Evolutionary conservation across 2,797 vertebrate species (phyloP), one percentile per base, ranked within the genome.

Genomic region (Microctenopoma stevenorrisi): DNA sequence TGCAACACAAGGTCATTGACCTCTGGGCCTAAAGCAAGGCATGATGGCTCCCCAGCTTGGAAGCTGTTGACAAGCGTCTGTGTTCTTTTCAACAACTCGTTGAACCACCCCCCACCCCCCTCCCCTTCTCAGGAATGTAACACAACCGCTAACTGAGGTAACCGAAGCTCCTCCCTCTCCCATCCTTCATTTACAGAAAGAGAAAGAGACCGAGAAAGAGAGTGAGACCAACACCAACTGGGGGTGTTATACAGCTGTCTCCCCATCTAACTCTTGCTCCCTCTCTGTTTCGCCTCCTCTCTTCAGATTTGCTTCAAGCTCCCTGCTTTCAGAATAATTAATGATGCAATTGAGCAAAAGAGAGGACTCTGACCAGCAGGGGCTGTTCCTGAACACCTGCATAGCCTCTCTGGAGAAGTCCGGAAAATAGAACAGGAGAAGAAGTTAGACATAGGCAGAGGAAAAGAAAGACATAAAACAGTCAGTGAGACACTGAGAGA

Each of bases 1-100:
- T 92, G 92, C 91, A 92, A 92, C 79, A 84, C 90, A 93, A 94
- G 96, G 95, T 96, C 95, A 95, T 93, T 95, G 95, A 96, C 95
- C 94, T 94, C 77, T 53, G 82, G 92, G 94, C 93, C 94, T 94
- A 94, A 95, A 95, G 94, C 94, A 92, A 93, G 93, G 94, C 94
- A 94, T 92, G 96, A 96, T 96, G 95, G 93, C 94, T 96, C 94
- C 91, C 93, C 91, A 89, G 90, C 94, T 94, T 87, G 79, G 88
- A 87, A 90, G 92, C 94, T 95, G 96, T 95, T 98, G 96, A 98
- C 96, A 97, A 97, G 95, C 74, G 78, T 95, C 95, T 97, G 95
- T 94, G 90, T 96, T 96, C 95, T 96, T 98, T 97, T 98, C 96
- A 98, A 94, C 96, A 96, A 95, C 95, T 94, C 94, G 92, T 93